Percentiles rank a stretch among this genome's conserved stretches.
Conservation (phyloP, 2,113 vertebrate genomes). For the Monopterus albus region DNA sequence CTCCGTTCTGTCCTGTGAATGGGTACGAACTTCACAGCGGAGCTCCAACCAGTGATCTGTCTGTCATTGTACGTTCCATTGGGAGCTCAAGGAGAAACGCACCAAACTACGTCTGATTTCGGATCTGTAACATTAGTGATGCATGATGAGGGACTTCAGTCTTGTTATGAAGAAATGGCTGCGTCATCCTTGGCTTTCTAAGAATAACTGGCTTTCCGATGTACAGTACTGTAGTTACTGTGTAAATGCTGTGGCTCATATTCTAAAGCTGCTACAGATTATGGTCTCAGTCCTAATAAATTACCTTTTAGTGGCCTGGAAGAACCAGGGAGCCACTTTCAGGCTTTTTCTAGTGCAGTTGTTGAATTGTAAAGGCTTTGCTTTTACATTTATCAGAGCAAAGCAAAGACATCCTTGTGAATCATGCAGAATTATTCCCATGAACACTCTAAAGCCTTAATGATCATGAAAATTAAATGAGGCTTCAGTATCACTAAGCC, state of each 20-base stretch:
- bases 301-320: neutral
- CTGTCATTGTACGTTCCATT: slow-evolving; percentile 15
- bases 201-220: no score
- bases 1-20: neutral
- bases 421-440: neutral
- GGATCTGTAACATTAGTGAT: neutral
- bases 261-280: neutral
- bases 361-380: neutral
- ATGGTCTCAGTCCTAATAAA: neutral
- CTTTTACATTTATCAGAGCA: neutral
- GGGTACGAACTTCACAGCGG: neutral
- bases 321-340: neutral
- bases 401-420: neutral
- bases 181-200: neutral
- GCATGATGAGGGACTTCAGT: neutral
- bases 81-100: neutral
- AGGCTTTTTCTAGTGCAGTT: neutral
- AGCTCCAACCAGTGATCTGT: slow-evolving; percentile 13
- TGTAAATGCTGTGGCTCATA: no score
- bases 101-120: neutral
- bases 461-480: neutral
- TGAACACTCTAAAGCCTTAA: neutral
- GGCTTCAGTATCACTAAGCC: neutral
- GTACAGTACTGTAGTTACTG: no score
- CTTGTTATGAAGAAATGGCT: neutral